Evolutionary conservation across 2,888 invertebrate genomes (phyloP), one percentile per base, ranked within the genome.

Genomic region (Torymus texanus): DNA sequence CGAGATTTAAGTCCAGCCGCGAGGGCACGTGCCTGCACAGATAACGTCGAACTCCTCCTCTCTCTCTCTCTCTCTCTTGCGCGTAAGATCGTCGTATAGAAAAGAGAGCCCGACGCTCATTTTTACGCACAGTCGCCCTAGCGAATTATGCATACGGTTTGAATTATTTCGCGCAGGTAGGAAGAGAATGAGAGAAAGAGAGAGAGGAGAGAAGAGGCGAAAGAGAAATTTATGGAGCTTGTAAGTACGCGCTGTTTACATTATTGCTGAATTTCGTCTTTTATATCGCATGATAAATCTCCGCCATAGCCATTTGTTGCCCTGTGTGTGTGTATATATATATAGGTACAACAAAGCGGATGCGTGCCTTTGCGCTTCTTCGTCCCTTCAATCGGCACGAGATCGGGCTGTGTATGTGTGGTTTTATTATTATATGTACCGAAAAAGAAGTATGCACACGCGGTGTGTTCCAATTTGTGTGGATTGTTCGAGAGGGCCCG

Each of bases 1-100:
- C 82, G 85, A 88, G 88, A 87, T 87, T 88, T 87, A 88, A 87
- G 84, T 85, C 85, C 85, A 83, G 86, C 63, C 51, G 71, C 14
- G 24, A 75, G 59, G 41, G 59, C 72, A 18, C 55, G 61, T 24
- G 14, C 68, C 24, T 51, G 53, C 51, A 65, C 81, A 87, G 86
- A 87, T 87, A 87, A 87, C 86, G 84, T 83, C 71, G 58, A 75
- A 65, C 72, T 70, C 71, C 56, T 58, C 51, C 72, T 63, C 61
- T 18, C 14, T 18, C 24, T 12, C 12, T 13, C 59, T 67, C 56
- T 18, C 62, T 29, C 29, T 24, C 24, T n/a, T n/a, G 29, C 1
- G 29, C 4, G 41, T 41, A 41, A 41, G 41, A 41, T 41, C 41
- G 41, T 50, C n/a, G 13, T 50, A 63, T 56, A 24, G 51, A 65